Evolutionary conservation across 2,113 vertebrate genomes (phyloP), one percentile per base, ranked within the genome.

Genomic region (crab-eating macaque (Macaca fascicularis)): DNA sequence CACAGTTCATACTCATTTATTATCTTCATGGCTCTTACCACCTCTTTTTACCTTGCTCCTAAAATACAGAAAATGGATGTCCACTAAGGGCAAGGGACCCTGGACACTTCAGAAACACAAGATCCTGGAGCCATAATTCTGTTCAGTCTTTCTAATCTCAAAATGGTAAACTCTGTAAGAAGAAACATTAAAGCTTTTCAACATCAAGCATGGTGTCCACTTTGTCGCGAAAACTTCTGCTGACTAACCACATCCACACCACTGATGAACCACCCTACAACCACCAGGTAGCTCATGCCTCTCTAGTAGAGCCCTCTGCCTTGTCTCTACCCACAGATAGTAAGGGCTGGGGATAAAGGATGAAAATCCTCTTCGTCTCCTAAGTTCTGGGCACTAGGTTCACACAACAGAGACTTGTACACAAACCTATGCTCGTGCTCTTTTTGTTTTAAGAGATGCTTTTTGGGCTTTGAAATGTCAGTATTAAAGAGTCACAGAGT

Each of bases 1-100:
- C 32, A 14, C 0, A 19, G 27, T 0, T 8, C 2, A 2, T 14
- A 20, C 22, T 48, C 40, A 22, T 19, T 5, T 45, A 2, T 27
- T 55, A 70, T n/a, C 32, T 57, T 90, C 6, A 2, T 32, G 17
- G 4, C 8, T 22, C 59, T 78, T 27, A 13, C 38, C 2, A 27
- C 25, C 2, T 88, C 9, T 30, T 55, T 40, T 32, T 14, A 43
- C 4, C 14, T 70, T 59, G 38, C 23, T 22, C 27, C 27, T 55
- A 50, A n/a, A 70, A 50, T 8, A 92, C 1, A 72, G 76, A 80
- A 25, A 74, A 30, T 61, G 23, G 13, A 14, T 16, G 30, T 3
- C 16, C 6, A 22, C 25, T 45, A 52, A 72, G 12, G 55, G 35
- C 55, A 64, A 25, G 17, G n/a, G 23, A 45, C 43, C 14, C 40